Evolutionary conservation across 2,113 vertebrate species (phyloP).

Genomic region (Heloderma charlesbogerti): DNA sequence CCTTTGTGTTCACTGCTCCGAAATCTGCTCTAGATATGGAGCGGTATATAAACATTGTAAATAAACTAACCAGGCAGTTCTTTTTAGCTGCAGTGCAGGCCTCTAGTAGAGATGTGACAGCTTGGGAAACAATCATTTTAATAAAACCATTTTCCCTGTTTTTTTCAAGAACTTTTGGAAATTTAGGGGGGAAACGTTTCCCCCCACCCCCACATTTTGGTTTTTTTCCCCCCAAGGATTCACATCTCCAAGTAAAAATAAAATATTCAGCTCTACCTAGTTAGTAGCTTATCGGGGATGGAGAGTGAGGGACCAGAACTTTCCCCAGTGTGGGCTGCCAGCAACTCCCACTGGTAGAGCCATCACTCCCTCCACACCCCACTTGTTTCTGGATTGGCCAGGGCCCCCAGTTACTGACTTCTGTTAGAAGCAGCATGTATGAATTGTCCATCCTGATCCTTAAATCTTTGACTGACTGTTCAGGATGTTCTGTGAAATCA

Average conservation of each 20-base stretch:
- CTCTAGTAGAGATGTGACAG: neutral
- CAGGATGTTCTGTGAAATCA: neutral
- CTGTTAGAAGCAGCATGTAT: neutral
- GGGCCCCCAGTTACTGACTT: neutral
- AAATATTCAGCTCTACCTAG: neutral
- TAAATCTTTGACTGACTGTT: neutral
- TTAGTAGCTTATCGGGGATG: neutral
- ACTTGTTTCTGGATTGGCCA: neutral
- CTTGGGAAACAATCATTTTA: too few species aligned
- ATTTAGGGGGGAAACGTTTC: too few species aligned
- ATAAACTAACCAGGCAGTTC: neutral
- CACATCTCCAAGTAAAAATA: neutral
- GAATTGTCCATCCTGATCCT: neutral
- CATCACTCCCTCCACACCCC: neutral
- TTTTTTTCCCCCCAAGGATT: too few species aligned
- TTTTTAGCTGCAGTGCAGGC: neutral
- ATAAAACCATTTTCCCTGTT: too few species aligned
- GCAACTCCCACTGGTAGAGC: neutral
- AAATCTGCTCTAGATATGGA: too few species aligned
- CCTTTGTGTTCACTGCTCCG: too few species aligned
- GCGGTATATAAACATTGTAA: too few species aligned
- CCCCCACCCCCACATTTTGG: too few species aligned
- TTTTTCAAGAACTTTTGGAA: too few species aligned
- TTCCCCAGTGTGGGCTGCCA: neutral
- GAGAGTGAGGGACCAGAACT: neutral